Percentiles rank a stretch among this genome's conserved stretches.
Conservation (phyloP, 2,888 invertebrate genomes). For the Athalia circularis region DNA sequence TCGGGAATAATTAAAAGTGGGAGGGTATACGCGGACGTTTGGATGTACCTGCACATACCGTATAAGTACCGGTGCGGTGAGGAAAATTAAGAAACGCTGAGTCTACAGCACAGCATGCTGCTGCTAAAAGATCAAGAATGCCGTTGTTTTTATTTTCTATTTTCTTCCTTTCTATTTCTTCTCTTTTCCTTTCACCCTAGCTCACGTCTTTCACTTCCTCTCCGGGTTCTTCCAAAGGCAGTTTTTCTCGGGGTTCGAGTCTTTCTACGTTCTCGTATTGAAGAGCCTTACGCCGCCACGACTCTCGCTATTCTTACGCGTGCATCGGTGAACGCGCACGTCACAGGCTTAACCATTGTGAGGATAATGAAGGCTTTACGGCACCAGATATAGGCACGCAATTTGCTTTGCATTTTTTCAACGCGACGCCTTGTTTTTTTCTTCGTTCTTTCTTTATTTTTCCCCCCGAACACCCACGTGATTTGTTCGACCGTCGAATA, state of each 20-base stretch:
- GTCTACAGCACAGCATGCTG: constrained; percentile 54
- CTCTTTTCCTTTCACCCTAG: constrained; percentile 47
- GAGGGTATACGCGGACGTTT: constrained; percentile 42
- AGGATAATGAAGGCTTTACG: constrained; percentile 67
- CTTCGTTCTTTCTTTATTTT: background rate
- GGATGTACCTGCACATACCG: background rate
- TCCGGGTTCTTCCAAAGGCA: constrained; percentile 44
- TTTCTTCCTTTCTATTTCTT: constrained; percentile 53
- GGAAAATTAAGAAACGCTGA: constrained; percentile 59
- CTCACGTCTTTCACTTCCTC: constrained; percentile 44
- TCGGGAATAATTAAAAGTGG: constrained; percentile 59
- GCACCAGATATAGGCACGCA: background rate
- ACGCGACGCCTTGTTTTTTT: background rate
- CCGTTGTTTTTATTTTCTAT: constrained; percentile 57
- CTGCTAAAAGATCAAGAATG: constrained; percentile 67
- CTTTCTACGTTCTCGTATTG: constrained; percentile 64
- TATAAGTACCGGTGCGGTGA: constrained; percentile 52
- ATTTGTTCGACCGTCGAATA: too few species aligned
- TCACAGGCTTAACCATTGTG: constrained; percentile 58
- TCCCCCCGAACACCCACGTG: too few species aligned
- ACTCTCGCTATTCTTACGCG: constrained; percentile 67
- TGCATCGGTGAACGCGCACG: constrained; percentile 62
- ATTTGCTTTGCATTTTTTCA: background rate
- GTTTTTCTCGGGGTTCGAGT: constrained; percentile 49
- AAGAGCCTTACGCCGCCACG: constrained; percentile 63